Evolutionary conservation across 2,113 vertebrate genomes (phyloP).

Genomic region (Suricata suricatta): DNA sequence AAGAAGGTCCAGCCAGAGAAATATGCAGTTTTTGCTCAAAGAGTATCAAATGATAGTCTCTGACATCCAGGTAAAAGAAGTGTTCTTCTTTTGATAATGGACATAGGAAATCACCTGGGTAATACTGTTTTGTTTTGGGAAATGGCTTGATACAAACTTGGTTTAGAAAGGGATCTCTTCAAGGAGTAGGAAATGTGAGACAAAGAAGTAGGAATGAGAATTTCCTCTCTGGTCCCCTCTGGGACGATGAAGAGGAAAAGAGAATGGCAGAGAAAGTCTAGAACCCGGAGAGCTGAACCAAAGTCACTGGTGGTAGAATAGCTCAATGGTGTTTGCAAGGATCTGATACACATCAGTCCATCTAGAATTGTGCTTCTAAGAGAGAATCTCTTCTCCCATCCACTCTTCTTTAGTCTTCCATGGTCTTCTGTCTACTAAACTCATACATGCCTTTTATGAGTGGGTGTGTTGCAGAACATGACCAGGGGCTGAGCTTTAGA

Average conservation of each 20-base stretch:
- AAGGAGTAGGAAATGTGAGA: background rate
- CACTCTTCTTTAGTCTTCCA: background rate
- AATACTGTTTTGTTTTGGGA: background rate
- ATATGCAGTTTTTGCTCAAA: background rate
- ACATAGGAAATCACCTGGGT: background rate
- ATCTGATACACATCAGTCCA: background rate
- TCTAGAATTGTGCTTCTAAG: background rate
- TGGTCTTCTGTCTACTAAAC: background rate
- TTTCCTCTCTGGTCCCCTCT: background rate
- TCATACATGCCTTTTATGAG: accelerated
- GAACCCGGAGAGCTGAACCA: background rate
- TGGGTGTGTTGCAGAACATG: accelerated
- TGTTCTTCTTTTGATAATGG: background rate
- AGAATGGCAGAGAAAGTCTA: background rate
- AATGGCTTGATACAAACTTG: background rate
- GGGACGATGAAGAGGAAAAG: background rate
- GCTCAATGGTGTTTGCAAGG: background rate
- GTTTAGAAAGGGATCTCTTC: background rate
- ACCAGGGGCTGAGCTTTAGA: background rate
- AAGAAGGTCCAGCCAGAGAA: background rate
- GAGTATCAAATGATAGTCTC: background rate
- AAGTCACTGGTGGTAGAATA: background rate
- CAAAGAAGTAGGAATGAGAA: background rate
- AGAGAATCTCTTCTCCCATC: background rate
- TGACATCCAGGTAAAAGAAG: background rate